phyloP scores from a whole-genome alignment of 1,140 invertebrate species.

The Lucilia cuprina region DNA sequence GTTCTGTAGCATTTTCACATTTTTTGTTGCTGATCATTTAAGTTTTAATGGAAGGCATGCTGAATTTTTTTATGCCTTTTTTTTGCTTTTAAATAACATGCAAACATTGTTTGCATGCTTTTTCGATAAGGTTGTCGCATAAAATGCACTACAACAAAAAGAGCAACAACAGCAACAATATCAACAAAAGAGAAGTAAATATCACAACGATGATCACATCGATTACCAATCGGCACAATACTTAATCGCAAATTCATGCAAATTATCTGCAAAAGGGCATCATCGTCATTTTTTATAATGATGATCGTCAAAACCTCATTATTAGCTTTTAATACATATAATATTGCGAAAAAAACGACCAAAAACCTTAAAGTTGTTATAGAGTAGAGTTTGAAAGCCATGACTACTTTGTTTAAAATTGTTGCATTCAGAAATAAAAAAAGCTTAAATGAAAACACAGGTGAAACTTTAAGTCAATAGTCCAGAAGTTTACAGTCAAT shows the following conservation, averaged over 20 bases:
- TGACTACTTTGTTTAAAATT: constrained; percentile 7
- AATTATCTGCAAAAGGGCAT: constrained; percentile 34
- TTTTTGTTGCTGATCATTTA: background rate
- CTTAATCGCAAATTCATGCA: constrained; percentile 31
- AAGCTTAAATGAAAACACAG: background rate
- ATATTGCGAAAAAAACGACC: background rate
- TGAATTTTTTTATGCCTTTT: background rate
- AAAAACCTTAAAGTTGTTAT: background rate
- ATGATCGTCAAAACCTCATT: background rate
- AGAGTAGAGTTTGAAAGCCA: background rate
- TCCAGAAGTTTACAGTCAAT: background rate
- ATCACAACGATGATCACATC: constrained; percentile 25
- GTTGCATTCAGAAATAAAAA: background rate
- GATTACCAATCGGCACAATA: constrained; percentile 18
- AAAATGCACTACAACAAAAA: background rate
- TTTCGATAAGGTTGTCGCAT: constrained; percentile 22
- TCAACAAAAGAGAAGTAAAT: constrained; percentile 17
- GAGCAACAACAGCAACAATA: background rate
- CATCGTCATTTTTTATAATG: background rate
- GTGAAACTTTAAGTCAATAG: constrained; percentile 8
- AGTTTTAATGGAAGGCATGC: background rate
- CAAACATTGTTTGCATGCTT: constrained; percentile 33
- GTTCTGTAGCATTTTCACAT: too few species aligned
- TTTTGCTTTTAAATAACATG: constrained; percentile 2
- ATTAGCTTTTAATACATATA: background rate